Conservation (phyloP, 1,140 invertebrate species). For the Medauroidea extradentata region DNA sequence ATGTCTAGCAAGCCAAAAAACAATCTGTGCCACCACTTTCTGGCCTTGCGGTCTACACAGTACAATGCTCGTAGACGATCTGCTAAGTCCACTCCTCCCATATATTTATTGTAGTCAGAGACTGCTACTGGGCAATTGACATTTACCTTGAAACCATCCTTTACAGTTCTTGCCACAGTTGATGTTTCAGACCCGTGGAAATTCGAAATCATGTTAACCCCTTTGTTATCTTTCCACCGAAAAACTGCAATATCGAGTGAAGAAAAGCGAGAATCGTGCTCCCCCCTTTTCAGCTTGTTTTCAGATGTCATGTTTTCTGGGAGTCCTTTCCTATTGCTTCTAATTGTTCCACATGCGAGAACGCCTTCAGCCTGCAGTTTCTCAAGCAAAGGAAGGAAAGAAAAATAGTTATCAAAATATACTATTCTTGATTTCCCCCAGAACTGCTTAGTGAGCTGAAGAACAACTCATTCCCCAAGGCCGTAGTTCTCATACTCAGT, state of each 20-base stretch:
- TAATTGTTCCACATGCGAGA: constrained; percentile 10
- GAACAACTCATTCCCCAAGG: constrained; percentile 14
- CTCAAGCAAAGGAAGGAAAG: constrained; percentile 12
- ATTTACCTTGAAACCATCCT: constrained; percentile 18
- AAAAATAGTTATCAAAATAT: constrained; percentile 16
- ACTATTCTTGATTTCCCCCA: constrained; percentile 8
- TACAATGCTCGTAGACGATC: constrained; percentile 16
- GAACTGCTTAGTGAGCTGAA: constrained; percentile 8
- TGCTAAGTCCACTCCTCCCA: constrained; percentile 37
- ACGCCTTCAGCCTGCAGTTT: constrained; percentile 6
- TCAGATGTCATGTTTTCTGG: too few relatives aligned
- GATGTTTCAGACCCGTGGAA: constrained; percentile 21
- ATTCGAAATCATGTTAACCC: constrained; percentile 10
- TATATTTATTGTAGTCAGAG: constrained; percentile 37
- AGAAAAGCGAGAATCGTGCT: constrained; percentile 5
- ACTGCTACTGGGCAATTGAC: constrained; percentile 29
- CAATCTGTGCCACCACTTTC: constrained; percentile 17
- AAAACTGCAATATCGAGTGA: constrained; percentile 7
- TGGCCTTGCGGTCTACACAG: constrained; percentile 12
- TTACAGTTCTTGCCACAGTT: constrained; percentile 26
- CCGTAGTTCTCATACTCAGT: not conserved
- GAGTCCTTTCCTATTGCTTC: not conserved
- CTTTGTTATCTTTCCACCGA: constrained; percentile 16
- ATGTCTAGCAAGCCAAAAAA: constrained; percentile 16
- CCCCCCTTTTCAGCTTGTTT: constrained; percentile 5